phyloP scores from a whole-genome alignment of 1,140 invertebrate genomes.

The Brachionus rubens region DNA sequence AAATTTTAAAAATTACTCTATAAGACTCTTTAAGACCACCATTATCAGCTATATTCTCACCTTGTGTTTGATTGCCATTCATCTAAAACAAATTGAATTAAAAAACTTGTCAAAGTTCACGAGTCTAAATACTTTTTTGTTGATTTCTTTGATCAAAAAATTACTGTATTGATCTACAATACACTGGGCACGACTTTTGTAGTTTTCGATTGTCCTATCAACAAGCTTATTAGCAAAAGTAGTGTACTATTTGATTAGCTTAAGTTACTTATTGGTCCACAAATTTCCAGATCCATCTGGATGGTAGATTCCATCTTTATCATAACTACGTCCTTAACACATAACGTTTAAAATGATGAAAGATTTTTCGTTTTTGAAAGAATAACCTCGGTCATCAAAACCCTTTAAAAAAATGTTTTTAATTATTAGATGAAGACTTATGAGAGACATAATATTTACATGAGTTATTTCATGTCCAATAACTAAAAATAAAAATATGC shows the following conservation, averaged over 20 bases:
- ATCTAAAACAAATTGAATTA: constrained; percentile 52
- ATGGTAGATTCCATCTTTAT: constrained; percentile 44
- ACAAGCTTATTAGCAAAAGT: too few species aligned
- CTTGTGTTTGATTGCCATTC: constrained; percentile 61
- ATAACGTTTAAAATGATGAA: not conserved
- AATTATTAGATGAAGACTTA: not conserved
- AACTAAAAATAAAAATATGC: constrained; percentile 52
- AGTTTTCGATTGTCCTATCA: constrained; percentile 28
- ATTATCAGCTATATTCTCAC: constrained; percentile 64
- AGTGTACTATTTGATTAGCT: not conserved
- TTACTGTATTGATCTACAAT: constrained; percentile 33
- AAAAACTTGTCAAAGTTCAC: not conserved
- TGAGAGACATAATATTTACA: constrained; percentile 48
- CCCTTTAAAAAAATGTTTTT: not conserved
- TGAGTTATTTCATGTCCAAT: constrained; percentile 68
- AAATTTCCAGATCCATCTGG: not conserved
- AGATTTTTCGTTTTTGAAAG: not conserved
- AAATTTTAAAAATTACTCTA: constrained; percentile 49
- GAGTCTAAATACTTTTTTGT: constrained; percentile 27
- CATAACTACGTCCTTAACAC: constrained; percentile 39
- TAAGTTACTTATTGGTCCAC: constrained; percentile 20
- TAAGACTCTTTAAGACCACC: constrained; percentile 61
- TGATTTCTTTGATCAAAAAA: constrained; percentile 34
- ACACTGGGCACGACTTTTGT: not conserved
- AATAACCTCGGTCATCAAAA: constrained; percentile 42